Percentiles rank a stretch among this genome's conserved stretches.
These are phyloP conservation scores for Bolinopsis microptera DNA, from an alignment of 37 sponge, comb jelly and placozoan species.

Conservation along the genomic window DNA sequence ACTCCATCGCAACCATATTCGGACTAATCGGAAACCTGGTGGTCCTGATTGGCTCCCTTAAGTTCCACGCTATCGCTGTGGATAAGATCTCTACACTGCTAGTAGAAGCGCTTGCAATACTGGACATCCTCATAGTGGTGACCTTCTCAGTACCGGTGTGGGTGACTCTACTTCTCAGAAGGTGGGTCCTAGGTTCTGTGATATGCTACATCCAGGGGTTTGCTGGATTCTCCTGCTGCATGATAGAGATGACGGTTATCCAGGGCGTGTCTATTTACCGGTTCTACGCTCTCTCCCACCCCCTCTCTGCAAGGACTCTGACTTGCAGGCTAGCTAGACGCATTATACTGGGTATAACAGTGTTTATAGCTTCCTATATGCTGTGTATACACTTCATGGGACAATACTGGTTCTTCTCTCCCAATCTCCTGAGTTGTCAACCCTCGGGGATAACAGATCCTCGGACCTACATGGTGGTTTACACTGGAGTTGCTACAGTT, in stretches of 20 bases:
- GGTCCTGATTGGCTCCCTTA: background rate
- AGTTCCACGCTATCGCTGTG: background rate
- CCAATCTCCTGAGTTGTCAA: background rate
- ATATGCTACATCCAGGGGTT: constrained; percentile 18
- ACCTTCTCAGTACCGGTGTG: background rate
- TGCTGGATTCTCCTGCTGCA: background rate
- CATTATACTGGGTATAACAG: background rate
- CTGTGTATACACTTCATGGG: constrained; percentile 42
- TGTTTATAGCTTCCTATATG: background rate
- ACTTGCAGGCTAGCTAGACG: background rate
- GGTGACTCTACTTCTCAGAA: background rate
- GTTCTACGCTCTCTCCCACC: background rate
- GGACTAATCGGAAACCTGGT: background rate
- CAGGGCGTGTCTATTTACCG: background rate
- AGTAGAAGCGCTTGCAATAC: background rate
- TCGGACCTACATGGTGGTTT: background rate
- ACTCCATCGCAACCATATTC: constrained; percentile 17
- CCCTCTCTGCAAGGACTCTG: background rate
- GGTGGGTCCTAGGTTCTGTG: background rate
- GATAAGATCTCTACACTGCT: constrained; percentile 2
- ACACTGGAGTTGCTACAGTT: background rate
- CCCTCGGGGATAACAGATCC: constrained; percentile 36
- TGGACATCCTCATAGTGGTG: constrained; percentile 14
- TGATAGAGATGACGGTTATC: constrained; percentile 31
- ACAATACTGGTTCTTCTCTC: constrained; percentile 49